Conservation (phyloP, 2,888 invertebrate genomes). For the Ennomos erosarius region DNA sequence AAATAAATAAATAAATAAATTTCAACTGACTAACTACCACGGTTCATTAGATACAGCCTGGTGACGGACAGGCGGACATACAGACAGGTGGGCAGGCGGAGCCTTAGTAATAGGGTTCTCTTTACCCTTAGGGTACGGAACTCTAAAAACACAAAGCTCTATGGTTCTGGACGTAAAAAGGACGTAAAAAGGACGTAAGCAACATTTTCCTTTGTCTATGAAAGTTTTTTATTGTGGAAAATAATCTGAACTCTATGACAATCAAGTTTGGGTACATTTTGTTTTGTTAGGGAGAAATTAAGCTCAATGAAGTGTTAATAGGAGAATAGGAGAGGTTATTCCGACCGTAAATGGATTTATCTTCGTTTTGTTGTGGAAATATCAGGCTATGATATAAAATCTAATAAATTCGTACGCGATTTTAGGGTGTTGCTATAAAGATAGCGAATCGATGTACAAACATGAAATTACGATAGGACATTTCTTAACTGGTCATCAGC, state of each 20-base stretch:
- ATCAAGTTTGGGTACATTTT: conserved; percentile 3
- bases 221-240: neutral
- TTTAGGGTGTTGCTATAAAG: conserved; percentile 15
- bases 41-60: no score
- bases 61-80: no score
- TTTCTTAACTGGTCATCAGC: no score
- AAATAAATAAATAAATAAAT: no score
- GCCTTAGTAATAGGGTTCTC: no score
- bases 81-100: no score
- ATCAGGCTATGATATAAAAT: neutral
- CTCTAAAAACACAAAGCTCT: conserved; percentile 6
- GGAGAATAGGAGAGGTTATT: conserved; percentile 21
- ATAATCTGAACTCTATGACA: conserved; percentile 6
- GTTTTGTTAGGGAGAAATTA: conserved; percentile 3
- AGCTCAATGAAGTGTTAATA: conserved; percentile 33
- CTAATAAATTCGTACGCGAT: conserved; percentile 12
- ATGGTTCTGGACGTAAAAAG: neutral
- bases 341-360: conserved; percentile 33
- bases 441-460: conserved; percentile 1
- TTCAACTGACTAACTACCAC: no score
- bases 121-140: no score
- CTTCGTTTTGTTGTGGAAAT: conserved; percentile 26
- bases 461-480: no score
- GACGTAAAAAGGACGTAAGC: conserved; percentile 1
- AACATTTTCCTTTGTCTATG: neutral